Evolutionary conservation across 2,797 vertebrate species (phyloP).

Genomic region (Vespertilio murinus): DNA sequence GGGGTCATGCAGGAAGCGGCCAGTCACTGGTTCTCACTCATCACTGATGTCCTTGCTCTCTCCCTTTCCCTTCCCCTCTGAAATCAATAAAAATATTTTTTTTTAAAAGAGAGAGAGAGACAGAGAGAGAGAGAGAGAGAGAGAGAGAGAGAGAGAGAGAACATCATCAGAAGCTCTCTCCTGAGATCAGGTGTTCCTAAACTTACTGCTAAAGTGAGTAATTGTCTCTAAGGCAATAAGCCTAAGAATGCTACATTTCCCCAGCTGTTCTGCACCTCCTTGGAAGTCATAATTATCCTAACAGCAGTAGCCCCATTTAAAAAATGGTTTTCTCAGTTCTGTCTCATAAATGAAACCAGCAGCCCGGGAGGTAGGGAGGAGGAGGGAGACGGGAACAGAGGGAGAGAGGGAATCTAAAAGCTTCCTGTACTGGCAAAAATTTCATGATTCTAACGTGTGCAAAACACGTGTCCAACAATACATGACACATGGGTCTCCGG

Average conservation of each 20-base stretch:
- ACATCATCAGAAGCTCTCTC: not conserved
- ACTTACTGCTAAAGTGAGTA: not conserved
- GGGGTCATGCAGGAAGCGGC: no score
- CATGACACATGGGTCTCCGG: no score
- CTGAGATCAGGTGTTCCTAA: not conserved
- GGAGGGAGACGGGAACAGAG: not conserved
- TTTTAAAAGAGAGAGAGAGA: no score
- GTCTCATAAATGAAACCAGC: not conserved
- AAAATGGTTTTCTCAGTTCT: constrained; percentile 2
- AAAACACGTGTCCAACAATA: not conserved
- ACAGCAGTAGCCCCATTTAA: not conserved
- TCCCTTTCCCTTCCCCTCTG: no score
- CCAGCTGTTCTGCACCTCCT: not conserved
- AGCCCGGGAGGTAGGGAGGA: not conserved
- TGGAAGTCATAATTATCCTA: not conserved
- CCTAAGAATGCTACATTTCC: not conserved
- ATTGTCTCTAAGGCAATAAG: not conserved
- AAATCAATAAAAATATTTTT: no score
- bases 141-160: not conserved
- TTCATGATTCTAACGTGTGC: not conserved
- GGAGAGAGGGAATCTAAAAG: not conserved
- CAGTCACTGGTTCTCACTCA: no score
- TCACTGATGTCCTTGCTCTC: no score
- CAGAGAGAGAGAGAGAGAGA: not conserved
- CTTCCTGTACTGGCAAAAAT: not conserved